Evolutionary conservation across 1,140 invertebrate genomes (phyloP).

Genomic region (Anthonomus grandis): DNA sequence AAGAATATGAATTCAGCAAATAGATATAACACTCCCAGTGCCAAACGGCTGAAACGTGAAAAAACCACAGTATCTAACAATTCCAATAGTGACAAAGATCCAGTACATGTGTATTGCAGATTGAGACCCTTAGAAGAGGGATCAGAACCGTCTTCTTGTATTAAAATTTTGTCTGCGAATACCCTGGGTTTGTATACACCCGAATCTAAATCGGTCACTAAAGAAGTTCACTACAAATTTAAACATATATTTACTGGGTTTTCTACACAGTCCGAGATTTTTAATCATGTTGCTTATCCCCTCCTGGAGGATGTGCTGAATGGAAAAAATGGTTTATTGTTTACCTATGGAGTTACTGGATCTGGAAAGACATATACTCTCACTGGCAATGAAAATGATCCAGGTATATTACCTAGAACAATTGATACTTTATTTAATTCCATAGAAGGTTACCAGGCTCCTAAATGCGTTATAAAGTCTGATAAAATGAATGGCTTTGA

Average conservation of each 20-base stretch:
- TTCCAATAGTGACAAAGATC: conserved; percentile 52
- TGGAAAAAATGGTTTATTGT: conserved; percentile 85
- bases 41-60: conserved; percentile 24
- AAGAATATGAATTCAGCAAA: conserved; percentile 24
- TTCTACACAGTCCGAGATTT: conserved; percentile 78
- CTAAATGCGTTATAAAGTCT: conserved; percentile 86
- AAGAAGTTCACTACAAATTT: conserved; percentile 74
- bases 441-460: conserved; percentile 72
- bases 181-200: conserved; percentile 67
- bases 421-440: conserved; percentile 92
- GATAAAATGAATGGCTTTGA: conserved; percentile 94
- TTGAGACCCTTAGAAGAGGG: conserved; percentile 69
- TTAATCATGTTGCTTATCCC: conserved; percentile 80
- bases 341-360: conserved; percentile 95
- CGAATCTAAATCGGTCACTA: conserved; percentile 55
- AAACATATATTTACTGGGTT: conserved; percentile 81
- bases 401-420: conserved; percentile 83
- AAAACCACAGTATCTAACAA: conserved; percentile 30
- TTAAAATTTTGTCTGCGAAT: conserved; percentile 68
- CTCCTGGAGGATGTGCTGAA: conserved; percentile 76
- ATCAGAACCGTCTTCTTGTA: conserved; percentile 60
- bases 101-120: conserved; percentile 83
- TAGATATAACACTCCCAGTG: conserved; percentile 23
- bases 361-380: conserved; percentile 97
- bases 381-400: conserved; percentile 74